These are phyloP conservation scores for Bothrops jararaca DNA, from an alignment of 2,113 vertebrate species.

Conservation along the genomic window DNA sequence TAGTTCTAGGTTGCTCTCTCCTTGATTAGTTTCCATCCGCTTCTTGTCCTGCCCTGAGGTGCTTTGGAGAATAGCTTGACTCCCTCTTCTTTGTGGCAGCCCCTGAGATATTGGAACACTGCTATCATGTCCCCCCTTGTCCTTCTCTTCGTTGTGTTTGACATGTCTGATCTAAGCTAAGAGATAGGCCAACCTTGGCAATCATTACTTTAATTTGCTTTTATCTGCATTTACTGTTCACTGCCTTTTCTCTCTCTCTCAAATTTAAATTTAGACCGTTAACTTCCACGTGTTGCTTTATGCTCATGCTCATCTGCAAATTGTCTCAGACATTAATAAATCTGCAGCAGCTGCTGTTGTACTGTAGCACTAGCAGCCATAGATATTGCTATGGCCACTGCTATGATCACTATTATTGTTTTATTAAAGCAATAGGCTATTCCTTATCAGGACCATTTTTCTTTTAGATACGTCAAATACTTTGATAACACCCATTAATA, in stretches of 20 bases:
- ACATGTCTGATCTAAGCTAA: not conserved
- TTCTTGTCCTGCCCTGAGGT: too few species aligned
- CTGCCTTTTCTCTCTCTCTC: not conserved
- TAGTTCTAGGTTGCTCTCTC: too few species aligned
- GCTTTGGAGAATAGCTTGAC: too few species aligned
- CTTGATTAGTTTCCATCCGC: too few species aligned
- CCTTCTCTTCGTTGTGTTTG: too few species aligned
- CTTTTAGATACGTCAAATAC: not conserved
- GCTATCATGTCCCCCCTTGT: too few species aligned
- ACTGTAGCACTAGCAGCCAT: not conserved
- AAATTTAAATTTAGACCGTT: not conserved
- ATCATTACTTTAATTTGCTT: not conserved
- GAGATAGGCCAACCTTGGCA: not conserved
- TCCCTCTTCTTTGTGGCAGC: too few species aligned
- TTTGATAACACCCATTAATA: not conserved
- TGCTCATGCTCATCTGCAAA: not conserved
- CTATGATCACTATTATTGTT: not conserved
- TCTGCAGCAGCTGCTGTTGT: not conserved
- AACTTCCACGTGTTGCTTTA: not conserved
- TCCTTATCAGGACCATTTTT: not conserved
- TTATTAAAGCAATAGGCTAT: not conserved
- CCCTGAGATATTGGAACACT: too few species aligned
- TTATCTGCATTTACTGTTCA: not conserved
- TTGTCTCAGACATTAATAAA: not conserved
- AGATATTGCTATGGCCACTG: not conserved